A percentile compares a stretch with the other conserved stretches of the same genome.
Conservation (phyloP, 2,888 invertebrate species). For the Nowickia ferox region DNA sequence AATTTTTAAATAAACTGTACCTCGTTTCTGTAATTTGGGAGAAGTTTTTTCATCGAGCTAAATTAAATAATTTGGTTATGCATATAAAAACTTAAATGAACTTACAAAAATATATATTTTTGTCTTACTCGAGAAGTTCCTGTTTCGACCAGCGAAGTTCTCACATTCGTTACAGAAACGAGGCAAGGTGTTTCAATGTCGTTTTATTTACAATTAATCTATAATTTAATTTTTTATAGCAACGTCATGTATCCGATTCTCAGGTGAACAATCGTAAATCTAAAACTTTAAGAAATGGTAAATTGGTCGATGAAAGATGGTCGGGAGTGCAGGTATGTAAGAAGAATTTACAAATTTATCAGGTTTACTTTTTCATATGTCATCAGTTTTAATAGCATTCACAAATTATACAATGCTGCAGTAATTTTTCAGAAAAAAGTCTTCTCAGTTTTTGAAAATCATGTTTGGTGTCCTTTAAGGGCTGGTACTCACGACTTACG, state of each 20-base stretch:
- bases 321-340: slow-evolving; percentile 91
- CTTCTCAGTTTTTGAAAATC: no score
- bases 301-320: slow-evolving; percentile 96
- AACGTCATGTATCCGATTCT: slow-evolving; percentile 98
- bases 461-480: no score
- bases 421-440: no score
- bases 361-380: background rate
- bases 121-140: no score
- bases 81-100: no score
- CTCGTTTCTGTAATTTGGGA: no score
- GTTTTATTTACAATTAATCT: slow-evolving; percentile 34
- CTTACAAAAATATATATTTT: no score
- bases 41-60: no score
- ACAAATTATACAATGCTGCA: background rate
- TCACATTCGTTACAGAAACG: no score
- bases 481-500: no score
- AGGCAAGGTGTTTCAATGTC: background rate
- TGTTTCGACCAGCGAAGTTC: background rate
- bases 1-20: no score
- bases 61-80: no score
- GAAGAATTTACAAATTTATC: background rate
- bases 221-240: slow-evolving; percentile 85
- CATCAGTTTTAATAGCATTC: background rate
- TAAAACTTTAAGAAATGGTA: slow-evolving; percentile 94
- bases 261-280: slow-evolving; percentile 98